These are phyloP conservation scores for Chrysopilus asiliformis DNA, from an alignment of 2,888 invertebrate species.

Conservation along the genomic window DNA sequence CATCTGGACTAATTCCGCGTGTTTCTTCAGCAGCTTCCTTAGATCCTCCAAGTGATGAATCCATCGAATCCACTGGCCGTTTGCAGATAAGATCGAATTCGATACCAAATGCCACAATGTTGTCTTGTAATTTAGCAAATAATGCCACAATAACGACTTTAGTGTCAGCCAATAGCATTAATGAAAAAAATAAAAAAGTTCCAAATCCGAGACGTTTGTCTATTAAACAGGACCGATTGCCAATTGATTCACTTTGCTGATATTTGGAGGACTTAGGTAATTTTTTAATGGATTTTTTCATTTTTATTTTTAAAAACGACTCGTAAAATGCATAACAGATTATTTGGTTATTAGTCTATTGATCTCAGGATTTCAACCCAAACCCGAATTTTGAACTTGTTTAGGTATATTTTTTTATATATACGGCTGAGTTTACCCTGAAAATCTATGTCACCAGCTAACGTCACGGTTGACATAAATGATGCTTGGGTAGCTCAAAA, in stretches of 20 bases:
- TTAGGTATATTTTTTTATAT: no score
- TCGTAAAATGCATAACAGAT: no score
- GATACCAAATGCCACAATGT: constrained; percentile 32
- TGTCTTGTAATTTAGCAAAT: constrained; percentile 19
- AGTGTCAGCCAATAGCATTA: constrained; percentile 11
- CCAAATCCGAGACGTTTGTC: constrained; percentile 30
- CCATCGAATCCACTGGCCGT: constrained; percentile 29
- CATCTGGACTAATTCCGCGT: constrained; percentile 30
- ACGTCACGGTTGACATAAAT: no score
- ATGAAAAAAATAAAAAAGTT: constrained; percentile 18
- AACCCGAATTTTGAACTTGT: no score
- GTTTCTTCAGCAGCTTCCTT: constrained; percentile 32
- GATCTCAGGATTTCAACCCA: no score
- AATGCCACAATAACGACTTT: constrained; percentile 5
- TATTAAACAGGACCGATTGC: constrained; percentile 34
- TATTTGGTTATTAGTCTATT: no score
- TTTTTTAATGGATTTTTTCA: no score
- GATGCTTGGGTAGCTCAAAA: no score
- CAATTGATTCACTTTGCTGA: constrained; percentile 36
- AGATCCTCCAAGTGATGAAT: constrained; percentile 36
- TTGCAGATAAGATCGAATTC: constrained; percentile 34
- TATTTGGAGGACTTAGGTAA: constrained; percentile 20
- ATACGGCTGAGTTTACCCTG: no score
- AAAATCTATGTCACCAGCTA: no score
- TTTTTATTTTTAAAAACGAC: no score